Conservation (phyloP, 2,113 vertebrate species). For the Chaetodon auriga region DNA sequence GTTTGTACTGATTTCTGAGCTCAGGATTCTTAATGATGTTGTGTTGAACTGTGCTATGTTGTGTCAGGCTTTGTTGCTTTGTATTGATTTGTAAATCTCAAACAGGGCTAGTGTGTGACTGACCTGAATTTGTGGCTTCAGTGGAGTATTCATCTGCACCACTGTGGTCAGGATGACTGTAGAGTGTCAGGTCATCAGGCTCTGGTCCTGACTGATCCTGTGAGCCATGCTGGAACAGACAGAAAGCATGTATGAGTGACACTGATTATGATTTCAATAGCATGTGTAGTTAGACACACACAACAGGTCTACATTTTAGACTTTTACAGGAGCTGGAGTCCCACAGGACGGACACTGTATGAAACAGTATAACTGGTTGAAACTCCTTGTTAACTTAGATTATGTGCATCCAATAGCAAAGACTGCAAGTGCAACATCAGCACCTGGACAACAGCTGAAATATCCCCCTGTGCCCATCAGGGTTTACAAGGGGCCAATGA, state of each 20-base stretch:
- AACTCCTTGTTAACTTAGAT: background rate
- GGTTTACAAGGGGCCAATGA: background rate
- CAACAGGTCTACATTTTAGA: background rate
- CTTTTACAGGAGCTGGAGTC: background rate
- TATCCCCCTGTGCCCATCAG: too few species aligned
- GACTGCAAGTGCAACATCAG: background rate
- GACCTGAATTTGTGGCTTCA: constrained; percentile 28
- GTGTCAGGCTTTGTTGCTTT: background rate
- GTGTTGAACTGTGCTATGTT: background rate
- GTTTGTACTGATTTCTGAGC: background rate
- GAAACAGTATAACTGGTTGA: background rate
- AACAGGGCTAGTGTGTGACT: background rate
- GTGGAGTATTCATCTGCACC: background rate
- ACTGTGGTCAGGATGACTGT: constrained; percentile 5
- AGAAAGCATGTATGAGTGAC: background rate
- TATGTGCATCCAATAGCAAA: background rate
- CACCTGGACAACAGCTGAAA: background rate
- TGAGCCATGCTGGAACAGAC: background rate
- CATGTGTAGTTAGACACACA: background rate
- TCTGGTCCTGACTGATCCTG: constrained; percentile 36
- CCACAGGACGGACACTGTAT: background rate
- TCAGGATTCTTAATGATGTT: background rate
- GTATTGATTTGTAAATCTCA: background rate
- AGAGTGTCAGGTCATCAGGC: background rate
- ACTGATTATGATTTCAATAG: background rate